phyloP scores from a whole-genome alignment of 2,113 vertebrate genomes.

The Procavia capensis region DNA sequence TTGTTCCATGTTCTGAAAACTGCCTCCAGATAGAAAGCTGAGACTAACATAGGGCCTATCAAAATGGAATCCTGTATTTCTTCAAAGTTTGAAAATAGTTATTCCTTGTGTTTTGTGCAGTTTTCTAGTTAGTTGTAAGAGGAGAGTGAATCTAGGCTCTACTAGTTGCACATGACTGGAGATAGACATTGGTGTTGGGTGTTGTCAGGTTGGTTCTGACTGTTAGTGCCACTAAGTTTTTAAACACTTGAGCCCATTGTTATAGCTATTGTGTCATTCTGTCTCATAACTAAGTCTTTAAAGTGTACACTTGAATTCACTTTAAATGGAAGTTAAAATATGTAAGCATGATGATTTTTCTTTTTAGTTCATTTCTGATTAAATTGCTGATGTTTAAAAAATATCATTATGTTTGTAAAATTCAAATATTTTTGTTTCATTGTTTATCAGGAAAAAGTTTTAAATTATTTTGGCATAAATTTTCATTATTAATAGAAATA shows the following conservation, averaged over 20 bases:
- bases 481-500: constrained; percentile 59
- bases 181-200: background rate
- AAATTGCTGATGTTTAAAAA: constrained; percentile 38
- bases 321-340: constrained; percentile 20
- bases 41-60: background rate
- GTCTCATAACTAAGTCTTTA: background rate
- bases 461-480: background rate
- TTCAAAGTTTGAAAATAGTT: background rate
- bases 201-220: too few relatives aligned
- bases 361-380: background rate
- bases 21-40: background rate
- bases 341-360: background rate
- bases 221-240: too few relatives aligned
- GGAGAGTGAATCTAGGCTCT: background rate
- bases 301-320: background rate
- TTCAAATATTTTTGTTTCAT: constrained; percentile 15
- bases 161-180: background rate
- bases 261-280: too few relatives aligned
- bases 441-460: background rate
- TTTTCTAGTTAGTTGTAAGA: constrained; percentile 11
- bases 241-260: too few relatives aligned
- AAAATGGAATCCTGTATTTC: background rate
- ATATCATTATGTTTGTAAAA: background rate
- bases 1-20: background rate
- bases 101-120: background rate